Evolutionary conservation across 2,113 vertebrate species (phyloP).

Genomic region (Marcusenius ussheri): DNA sequence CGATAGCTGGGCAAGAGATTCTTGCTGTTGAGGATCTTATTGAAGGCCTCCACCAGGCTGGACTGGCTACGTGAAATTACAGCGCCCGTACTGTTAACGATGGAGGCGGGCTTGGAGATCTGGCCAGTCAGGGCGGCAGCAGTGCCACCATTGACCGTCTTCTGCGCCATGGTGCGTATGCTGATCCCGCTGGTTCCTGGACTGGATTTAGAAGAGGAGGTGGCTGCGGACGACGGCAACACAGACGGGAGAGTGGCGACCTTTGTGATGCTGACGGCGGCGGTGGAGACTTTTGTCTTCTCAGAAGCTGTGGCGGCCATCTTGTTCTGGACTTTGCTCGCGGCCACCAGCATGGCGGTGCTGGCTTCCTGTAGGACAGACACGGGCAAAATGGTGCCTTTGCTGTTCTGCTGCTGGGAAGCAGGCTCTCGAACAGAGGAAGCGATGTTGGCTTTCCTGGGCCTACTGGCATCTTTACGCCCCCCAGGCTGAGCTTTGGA

Average conservation of each 20-base stretch:
- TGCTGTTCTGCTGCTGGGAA: conserved; percentile 61
- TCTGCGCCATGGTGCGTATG: conserved; percentile 55
- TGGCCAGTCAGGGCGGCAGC: conserved; percentile 37
- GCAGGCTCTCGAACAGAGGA: conserved; percentile 48
- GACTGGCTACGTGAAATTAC: conserved; percentile 88
- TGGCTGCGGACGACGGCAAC: conserved; percentile 33
- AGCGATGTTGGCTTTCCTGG: conserved; percentile 31
- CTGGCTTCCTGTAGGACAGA: conserved; percentile 82
- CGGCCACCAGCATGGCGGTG: conserved; percentile 80
- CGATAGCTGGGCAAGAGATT: conserved; percentile 85
- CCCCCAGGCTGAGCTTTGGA: conserved; percentile 40
- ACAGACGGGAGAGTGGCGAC: conserved; percentile 47
- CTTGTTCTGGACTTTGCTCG: conserved; percentile 72
- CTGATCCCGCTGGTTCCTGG: conserved; percentile 25
- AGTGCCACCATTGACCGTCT: conserved; percentile 48
- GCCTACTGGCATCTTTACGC: conserved; percentile 37
- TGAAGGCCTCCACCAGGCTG: conserved; percentile 89
- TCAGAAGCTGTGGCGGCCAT: conserved; percentile 42
- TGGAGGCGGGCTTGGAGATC: conserved; percentile 55
- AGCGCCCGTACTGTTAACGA: conserved; percentile 63
- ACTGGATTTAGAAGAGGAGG: conserved; percentile 25
- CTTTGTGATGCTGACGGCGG: conserved; percentile 50
- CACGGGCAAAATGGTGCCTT: conserved; percentile 71
- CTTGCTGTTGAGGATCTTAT: conserved; percentile 93
- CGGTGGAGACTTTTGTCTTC: conserved; percentile 44